Percentiles rank a stretch among this genome's conserved stretches.
Evolutionary conservation across 2,888 invertebrate genomes (phyloP).

Genomic region (Eretmocerus hayati): DNA sequence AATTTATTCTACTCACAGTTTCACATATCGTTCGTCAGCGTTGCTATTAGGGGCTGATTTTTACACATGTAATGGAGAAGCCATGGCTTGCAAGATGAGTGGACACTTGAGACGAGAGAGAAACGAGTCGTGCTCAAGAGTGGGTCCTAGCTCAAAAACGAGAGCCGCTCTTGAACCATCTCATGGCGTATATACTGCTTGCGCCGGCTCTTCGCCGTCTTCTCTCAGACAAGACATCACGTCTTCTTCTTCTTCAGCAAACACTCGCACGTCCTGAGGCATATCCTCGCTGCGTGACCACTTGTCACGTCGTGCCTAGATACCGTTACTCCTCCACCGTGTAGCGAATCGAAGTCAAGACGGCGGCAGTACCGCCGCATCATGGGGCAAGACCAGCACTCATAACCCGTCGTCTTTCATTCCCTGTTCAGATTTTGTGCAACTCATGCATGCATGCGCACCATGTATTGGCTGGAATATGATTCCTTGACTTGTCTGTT

Average conservation of each 20-base stretch:
- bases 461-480: too few relatives aligned
- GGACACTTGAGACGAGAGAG: constrained; percentile 12
- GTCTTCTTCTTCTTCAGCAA: background rate
- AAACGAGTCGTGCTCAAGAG: constrained; percentile 38
- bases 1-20: too few relatives aligned
- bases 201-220: background rate
- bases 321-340: constrained; percentile 8
- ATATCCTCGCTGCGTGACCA: background rate
- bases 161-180: constrained; percentile 35
- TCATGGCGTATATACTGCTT: too few relatives aligned
- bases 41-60: too few relatives aligned
- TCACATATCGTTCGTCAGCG: too few relatives aligned
- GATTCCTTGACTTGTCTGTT: too few relatives aligned
- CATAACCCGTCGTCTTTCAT: too few relatives aligned
- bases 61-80: background rate
- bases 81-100: background rate
- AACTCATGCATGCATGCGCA: too few relatives aligned
- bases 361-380: too few relatives aligned
- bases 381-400: too few relatives aligned
- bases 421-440: too few relatives aligned
- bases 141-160: constrained; percentile 25
- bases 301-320: background rate
- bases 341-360: constrained; percentile 5
- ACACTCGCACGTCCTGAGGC: background rate
- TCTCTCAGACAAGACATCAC: background rate